Evolutionary conservation across 2,797 vertebrate genomes (phyloP), one percentile per base, ranked within the genome.

Genomic region (Triplophysa yarkandensis): DNA sequence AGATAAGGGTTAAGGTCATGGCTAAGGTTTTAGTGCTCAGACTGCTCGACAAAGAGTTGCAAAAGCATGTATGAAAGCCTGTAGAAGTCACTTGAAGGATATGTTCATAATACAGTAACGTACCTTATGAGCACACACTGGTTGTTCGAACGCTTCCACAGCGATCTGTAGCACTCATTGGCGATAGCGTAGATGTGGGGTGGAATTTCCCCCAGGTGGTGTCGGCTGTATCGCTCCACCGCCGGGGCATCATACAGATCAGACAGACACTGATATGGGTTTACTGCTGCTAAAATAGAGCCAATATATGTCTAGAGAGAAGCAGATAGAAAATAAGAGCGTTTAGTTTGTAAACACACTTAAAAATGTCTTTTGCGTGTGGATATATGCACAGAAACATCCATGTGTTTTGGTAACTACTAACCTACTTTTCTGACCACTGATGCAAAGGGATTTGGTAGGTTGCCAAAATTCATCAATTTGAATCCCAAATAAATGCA

Each of bases 51-150:
- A 60, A 30, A 23, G 39, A 14, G 23, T 36, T 21, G 9, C 19
- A 66, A 39, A 39, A n/a, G 66, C 48, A 13, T n/a, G 57, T 34
- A 67, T 30, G 8, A 13, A 27, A 25, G 23, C 7, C 48, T 5
- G 50, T 11, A 52, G 8, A 52, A 13, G 4, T 52, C 4, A 21
- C 4, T 25, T 1, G 10, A 13, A 25, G 10, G 9, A 3, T 43
- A 34, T 43, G 55, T 52, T 34, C 13, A 41, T 11, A 39, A 11
- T 25, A 6, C 50, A 58, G 25, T 52, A 50, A 69, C 65, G 23
- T 67, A 98, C 97, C 97, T 98, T 92, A 99, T 98, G 61, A 99
- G 95, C 82, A 99, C 92, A 30, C 97, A 98, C 83, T 98, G 97
- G 92, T 91, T 96, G 86, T 95, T 94, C 0, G 87, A 92, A 77